Conservation (phyloP, 1,140 invertebrate genomes). For the Gonioctena quinquepunctata region DNA sequence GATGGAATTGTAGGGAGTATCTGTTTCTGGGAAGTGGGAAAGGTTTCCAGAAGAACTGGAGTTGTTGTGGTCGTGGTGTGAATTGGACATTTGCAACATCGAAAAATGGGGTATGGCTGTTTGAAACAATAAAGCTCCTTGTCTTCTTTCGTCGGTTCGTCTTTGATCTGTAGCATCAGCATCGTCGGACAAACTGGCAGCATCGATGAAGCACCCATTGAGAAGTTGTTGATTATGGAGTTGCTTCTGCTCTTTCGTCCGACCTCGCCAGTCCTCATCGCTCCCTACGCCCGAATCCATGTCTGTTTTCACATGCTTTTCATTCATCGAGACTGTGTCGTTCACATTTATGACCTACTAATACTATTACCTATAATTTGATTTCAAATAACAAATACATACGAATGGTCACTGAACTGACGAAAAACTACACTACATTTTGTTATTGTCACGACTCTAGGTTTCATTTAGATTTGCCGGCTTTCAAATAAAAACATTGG, state of each 20-base stretch:
- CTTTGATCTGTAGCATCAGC: slow-evolving; percentile 48
- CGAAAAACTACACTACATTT: neutral
- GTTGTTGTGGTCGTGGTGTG: slow-evolving; percentile 12
- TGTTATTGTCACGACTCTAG: neutral
- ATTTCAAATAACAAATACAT: neutral
- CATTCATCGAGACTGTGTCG: slow-evolving; percentile 26
- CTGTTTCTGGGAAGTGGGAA: slow-evolving; percentile 39
- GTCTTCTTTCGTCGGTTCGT: slow-evolving; percentile 64
- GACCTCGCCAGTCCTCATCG: slow-evolving; percentile 58
- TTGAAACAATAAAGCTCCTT: slow-evolving; percentile 63
- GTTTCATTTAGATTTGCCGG: neutral
- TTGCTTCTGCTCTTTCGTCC: slow-evolving; percentile 71
- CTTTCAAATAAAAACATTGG: neutral
- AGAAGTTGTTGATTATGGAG: slow-evolving; percentile 67
- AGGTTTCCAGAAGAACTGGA: slow-evolving; percentile 21
- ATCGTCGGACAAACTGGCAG: slow-evolving; percentile 72
- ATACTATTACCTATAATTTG: neutral
- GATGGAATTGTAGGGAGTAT: slow-evolving; percentile 61
- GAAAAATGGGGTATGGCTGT: slow-evolving; percentile 63
- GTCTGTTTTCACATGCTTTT: slow-evolving; percentile 51
- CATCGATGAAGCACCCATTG: slow-evolving; percentile 73
- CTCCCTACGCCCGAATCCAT: slow-evolving; percentile 65
- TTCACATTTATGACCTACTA: slow-evolving; percentile 16
- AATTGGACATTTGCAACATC: slow-evolving; percentile 46
- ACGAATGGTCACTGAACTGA: neutral